Base-by-base conservation (phyloP, 2,113 vertebrate species). In the Cyprinus carpio region DNA sequence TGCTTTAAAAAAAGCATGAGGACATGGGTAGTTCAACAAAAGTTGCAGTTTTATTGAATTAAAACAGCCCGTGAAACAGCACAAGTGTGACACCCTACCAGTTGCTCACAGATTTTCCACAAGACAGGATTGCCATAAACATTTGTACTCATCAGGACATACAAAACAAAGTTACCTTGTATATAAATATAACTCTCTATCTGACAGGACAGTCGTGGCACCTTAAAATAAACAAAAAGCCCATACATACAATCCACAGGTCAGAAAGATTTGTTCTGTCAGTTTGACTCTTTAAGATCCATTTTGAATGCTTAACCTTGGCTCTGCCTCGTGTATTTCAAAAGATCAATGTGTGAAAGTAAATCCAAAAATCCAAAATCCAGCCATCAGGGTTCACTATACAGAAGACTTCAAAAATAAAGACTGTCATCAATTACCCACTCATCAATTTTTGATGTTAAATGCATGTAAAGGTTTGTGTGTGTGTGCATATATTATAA, bases 161-260 rank as follows among this genome's bases (percentile, higher is more conserved):
- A 86, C 31, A 89, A 85, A 87, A 82, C 79, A 67, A 40, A 87
- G 87, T 78, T 29, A 62, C 43, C 85, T 67, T 85, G 75, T 51
- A 64, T 81, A 64, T 75, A 84, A 71, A 88, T 83, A 89, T 49
- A 75, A 43, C 18, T 25, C 82, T 31, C 56, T 7, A 67, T 20
- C 3, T 15, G 25, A 84, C 20, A 54, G 23, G 27, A 37, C 12
- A 4, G 46, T 75, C 51, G 15, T 18, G 43, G 76, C 77, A 25
- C 18, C n/a, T 60, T 27, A 56, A 64, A 46, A 58, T 72, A 3
- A 60, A 72, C 51, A 84, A 62, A 80, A 54, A 23, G 11, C 16
- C 58, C 23, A 46, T 64, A 20, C 12, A 37, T 56, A 56, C 15
- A 25, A 34, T 37, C 34, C 16, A 25, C n/a, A 58, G 29, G 9